Conservation (phyloP, 1,140 invertebrate genomes). For the Dysdera silvatica region DNA sequence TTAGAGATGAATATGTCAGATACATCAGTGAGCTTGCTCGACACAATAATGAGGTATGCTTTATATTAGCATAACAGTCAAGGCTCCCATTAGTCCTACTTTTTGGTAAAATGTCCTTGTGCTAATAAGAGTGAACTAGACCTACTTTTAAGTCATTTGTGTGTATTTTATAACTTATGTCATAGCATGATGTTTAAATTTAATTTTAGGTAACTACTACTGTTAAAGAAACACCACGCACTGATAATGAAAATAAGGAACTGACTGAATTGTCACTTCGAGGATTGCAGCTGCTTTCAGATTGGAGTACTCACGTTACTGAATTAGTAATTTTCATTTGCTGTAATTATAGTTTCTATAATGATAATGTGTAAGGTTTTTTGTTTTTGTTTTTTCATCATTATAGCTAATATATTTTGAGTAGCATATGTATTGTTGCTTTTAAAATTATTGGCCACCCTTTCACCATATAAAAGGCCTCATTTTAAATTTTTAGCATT, state of each 20-base stretch:
- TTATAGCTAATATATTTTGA: no score
- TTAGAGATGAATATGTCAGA: constrained; percentile 92
- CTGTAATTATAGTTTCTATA: background rate
- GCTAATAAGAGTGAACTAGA: no score
- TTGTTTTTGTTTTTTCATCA: no score
- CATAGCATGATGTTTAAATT: background rate
- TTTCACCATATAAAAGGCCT: no score
- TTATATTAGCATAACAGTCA: background rate
- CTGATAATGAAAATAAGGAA: constrained; percentile 86
- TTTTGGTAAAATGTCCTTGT: no score
- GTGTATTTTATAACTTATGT: no score
- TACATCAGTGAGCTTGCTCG: constrained; percentile 94
- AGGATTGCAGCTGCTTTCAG: constrained; percentile 85
- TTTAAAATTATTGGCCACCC: no score
- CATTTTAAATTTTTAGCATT: no score
- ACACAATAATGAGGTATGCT: constrained; percentile 79
- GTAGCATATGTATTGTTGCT: no score
- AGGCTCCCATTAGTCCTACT: no score
- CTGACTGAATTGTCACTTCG: constrained; percentile 82
- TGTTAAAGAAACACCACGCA: constrained; percentile 78
- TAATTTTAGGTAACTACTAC: constrained; percentile 61
- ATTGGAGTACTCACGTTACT: constrained; percentile 95
- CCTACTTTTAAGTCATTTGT: no score
- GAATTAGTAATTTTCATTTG: constrained; percentile 56
- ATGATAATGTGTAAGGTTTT: no score